phyloP scores from a whole-genome alignment of 2,888 invertebrate genomes.

The Rhorus exstirpatorius region DNA sequence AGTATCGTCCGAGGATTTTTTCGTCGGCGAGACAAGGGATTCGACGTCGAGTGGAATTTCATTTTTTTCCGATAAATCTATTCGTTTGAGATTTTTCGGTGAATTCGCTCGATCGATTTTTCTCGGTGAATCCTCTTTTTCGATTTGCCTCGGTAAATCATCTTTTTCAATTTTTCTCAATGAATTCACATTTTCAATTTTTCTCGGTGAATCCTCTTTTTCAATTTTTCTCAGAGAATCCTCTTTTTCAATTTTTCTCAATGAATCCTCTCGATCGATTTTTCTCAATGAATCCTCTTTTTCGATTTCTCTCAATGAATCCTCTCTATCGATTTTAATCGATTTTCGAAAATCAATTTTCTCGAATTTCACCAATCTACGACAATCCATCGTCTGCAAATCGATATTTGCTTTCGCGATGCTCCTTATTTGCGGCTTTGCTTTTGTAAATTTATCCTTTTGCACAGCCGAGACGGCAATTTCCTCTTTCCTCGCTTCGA shows the following conservation, averaged over 20 bases:
- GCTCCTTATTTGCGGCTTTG: slow-evolving; percentile 30
- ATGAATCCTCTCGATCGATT: background rate
- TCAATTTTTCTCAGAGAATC: no score
- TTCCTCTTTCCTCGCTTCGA: background rate
- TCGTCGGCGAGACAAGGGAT: background rate
- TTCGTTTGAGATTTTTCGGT: background rate
- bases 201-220: no score
- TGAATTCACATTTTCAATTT: no score
- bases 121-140: background rate
- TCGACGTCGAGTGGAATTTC: background rate
- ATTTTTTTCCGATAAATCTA: background rate
- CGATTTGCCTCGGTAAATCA: background rate
- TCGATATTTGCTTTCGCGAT: slow-evolving; percentile 38
- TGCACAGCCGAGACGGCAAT: background rate
- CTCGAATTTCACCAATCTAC: background rate
- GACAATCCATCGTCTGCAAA: slow-evolving; percentile 20
- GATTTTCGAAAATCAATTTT: background rate
- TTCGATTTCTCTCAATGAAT: background rate
- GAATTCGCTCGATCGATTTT: background rate
- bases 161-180: background rate
- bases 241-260: background rate
- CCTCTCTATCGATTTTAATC: background rate
- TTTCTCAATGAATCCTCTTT: background rate
- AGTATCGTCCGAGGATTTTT: background rate
- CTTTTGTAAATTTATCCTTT: background rate